These are phyloP conservation scores for Agapetus fuscipes DNA, from an alignment of 2,888 invertebrate genomes.

Conservation along the genomic window DNA sequence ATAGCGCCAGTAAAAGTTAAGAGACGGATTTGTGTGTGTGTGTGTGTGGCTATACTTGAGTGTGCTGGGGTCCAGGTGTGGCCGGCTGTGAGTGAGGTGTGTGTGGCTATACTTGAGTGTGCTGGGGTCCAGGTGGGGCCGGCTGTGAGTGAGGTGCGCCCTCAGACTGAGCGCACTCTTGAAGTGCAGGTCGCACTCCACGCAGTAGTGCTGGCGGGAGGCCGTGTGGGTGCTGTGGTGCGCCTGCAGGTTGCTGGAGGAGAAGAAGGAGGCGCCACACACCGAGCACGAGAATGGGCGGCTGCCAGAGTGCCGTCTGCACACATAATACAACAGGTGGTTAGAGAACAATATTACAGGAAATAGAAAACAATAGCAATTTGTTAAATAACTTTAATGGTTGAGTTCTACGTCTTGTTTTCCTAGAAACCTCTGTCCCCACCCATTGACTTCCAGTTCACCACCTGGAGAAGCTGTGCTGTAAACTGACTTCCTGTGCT, in stretches of 20 bases:
- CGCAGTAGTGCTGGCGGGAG: constrained; percentile 14
- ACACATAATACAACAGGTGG: no score
- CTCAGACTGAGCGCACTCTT: constrained; percentile 10
- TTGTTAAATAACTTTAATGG: background rate
- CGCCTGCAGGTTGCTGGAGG: constrained; percentile 4
- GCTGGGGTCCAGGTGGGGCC: background rate
- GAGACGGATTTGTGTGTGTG: no score
- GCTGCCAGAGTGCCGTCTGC: constrained; percentile 4
- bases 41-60: background rate
- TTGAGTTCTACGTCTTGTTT: no score
- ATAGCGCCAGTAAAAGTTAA: no score
- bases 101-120: background rate
- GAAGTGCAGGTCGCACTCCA: constrained; percentile 18
- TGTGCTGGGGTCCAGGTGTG: background rate
- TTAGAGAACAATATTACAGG: background rate
- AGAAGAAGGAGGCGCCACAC: constrained; percentile 13
- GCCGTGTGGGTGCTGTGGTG: constrained; percentile 9
- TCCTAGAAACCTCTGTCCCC: no score
- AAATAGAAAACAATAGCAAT: background rate
- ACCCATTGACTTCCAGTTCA: no score
- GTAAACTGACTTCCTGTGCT: no score
- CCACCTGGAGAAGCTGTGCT: no score
- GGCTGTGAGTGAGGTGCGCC: constrained; percentile 8
- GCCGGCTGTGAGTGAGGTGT: no score
- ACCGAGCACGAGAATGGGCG: constrained; percentile 9